Conservation (phyloP, 1,140 invertebrate species). For the Bombus fervidus region DNA sequence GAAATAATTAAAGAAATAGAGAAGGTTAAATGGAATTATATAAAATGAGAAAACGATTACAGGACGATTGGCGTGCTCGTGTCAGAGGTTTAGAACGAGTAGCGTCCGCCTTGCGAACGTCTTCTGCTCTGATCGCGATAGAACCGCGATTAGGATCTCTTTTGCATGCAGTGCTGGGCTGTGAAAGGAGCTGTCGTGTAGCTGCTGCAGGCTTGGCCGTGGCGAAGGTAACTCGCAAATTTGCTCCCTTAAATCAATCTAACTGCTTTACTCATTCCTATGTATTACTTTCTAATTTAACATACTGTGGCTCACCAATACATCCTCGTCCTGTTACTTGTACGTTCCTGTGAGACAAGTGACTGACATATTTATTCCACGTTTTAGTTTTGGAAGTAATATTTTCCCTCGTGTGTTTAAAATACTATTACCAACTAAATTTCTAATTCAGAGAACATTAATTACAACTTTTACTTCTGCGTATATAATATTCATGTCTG, state of each 20-base stretch:
- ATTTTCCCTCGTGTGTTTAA: too few relatives aligned
- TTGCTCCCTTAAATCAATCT: constrained; percentile 38
- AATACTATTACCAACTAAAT: too few relatives aligned
- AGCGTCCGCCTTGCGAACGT: constrained; percentile 81
- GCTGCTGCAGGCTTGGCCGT: constrained; percentile 84
- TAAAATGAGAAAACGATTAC: constrained; percentile 13
- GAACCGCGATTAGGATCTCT: constrained; percentile 86
- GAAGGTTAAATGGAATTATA: not conserved
- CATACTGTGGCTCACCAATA: not conserved
- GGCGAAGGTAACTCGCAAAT: constrained; percentile 74
- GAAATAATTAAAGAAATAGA: not conserved
- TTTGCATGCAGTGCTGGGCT: constrained; percentile 84
- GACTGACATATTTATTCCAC: too few relatives aligned
- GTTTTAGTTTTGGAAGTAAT: too few relatives aligned
- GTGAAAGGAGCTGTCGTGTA: constrained; percentile 85
- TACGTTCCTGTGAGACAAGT: too few relatives aligned
- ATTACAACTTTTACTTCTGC: too few relatives aligned
- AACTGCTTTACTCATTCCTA: constrained; percentile 4
- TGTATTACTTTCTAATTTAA: not conserved
- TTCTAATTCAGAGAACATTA: too few relatives aligned
- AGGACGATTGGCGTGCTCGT: constrained; percentile 85
- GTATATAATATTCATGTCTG: too few relatives aligned
- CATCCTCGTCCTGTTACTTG: too few relatives aligned
- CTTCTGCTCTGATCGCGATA: constrained; percentile 82
- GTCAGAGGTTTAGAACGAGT: constrained; percentile 84